Evolutionary conservation across 2,113 vertebrate species (phyloP), one percentile per base, ranked within the genome.

Genomic region (Nipponia nippon): DNA sequence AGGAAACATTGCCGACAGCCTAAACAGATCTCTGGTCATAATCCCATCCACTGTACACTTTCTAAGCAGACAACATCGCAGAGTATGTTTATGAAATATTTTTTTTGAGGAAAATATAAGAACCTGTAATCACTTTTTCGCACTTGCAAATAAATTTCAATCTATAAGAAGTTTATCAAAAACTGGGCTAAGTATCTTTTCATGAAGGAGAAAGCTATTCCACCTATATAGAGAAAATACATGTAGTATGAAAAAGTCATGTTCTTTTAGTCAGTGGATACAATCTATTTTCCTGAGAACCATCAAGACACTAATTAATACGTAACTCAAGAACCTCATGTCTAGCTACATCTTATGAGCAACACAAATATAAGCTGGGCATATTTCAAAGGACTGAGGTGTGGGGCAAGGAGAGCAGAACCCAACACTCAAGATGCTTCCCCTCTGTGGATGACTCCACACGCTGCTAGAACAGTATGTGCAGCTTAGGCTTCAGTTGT

Each of bases 181-280:
- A 63, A 79, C 55, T 7, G 26, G 49, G 12, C 53, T 50, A 50
- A 78, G 6, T 36, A 36, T 52, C 40, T 53, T 58, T n/a, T 23
- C 56, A 40, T 15, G 53, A 56, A 87, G 26, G 9, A 75, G 21
- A 52, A n/a, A 75, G n/a, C 8, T 80, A 29, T 79, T 59, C 32
- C 25, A 75, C 16, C 20, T 38, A 13, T 12, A 63, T 13, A 38
- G 4, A 72, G 40, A 66, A 61, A 71, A 76, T 16, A 81, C 26
- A 71, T 0, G 4, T 10, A 50, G 21, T 25, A 53, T 9, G 10
- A 72, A 78, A 67, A 62, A 25, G 7, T 17, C 1, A 0, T 15
- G 8, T 19, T 42, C n/a, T 61, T 66, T 78, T 27, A 75, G 50
- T 32, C 32, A 49, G 14, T 30, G 50, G 32, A 59, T 56, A 58